These are phyloP conservation scores for Corythaixoides concolor DNA, from an alignment of 2,113 vertebrate species.

Conservation along the genomic window DNA sequence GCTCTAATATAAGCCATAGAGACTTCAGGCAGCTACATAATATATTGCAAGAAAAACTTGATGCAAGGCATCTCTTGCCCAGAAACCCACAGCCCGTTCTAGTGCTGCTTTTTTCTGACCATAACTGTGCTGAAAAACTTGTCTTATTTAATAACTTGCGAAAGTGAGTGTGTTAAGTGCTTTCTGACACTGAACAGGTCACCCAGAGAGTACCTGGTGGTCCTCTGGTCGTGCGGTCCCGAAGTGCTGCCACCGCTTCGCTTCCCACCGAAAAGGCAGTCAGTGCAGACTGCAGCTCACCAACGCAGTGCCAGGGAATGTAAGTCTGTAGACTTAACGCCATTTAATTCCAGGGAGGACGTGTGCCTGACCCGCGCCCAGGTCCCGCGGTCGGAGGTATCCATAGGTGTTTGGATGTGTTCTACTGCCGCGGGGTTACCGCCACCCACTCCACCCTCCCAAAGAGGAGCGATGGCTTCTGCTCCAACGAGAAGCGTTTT, in stretches of 20 bases:
- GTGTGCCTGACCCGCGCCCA: no score
- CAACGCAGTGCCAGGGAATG: rapidly evolving
- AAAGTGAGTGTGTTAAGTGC: rapidly evolving
- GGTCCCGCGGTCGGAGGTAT: rapidly evolving
- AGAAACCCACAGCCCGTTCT: neutral
- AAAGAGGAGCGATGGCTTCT: rapidly evolving
- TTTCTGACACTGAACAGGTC: rapidly evolving
- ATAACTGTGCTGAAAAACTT: rapidly evolving
- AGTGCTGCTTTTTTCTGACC: neutral
- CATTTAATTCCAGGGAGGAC: neutral
- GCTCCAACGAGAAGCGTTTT: rapidly evolving
- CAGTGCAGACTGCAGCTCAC: neutral
- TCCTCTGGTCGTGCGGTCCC: rapidly evolving
- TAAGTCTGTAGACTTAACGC: rapidly evolving
- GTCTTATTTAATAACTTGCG: rapidly evolving
- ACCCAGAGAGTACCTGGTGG: no score
- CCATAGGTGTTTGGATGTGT: rapidly evolving
- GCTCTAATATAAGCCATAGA: neutral
- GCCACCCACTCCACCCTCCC: neutral
- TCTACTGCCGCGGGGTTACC: neutral
- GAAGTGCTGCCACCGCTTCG: rapidly evolving
- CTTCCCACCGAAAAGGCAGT: neutral
- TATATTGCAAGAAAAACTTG: neutral
- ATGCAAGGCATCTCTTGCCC: neutral
- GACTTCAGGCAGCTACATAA: neutral